phyloP scores from a whole-genome alignment of 2,113 vertebrate species.

The Mesocricetus auratus region DNA sequence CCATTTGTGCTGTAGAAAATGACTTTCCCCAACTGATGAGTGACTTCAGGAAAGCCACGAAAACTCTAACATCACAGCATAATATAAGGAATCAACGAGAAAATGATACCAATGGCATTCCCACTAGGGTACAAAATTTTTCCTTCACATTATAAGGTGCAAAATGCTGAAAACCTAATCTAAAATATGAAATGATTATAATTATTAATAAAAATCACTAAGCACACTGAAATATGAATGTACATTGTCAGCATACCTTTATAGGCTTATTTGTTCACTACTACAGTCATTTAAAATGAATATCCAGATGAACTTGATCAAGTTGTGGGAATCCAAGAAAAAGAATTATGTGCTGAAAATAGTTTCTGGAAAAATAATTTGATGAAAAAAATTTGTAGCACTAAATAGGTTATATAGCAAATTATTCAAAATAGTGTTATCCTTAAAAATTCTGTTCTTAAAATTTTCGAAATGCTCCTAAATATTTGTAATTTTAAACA shows the following conservation, averaged over 20 bases:
- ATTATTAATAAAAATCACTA: constrained; percentile 40
- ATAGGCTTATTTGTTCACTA: background rate
- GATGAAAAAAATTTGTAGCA: background rate
- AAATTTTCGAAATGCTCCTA: constrained; percentile 25
- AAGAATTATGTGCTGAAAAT: background rate
- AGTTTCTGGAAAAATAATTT: too few species aligned
- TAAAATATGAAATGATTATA: background rate
- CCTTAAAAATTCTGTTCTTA: background rate
- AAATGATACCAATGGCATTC: background rate
- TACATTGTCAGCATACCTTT: background rate
- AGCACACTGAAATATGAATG: background rate
- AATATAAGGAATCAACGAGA: background rate
- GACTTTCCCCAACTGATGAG: background rate
- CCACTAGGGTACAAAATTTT: background rate
- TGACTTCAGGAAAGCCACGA: background rate
- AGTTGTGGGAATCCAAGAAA: background rate
- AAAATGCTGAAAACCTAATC: background rate
- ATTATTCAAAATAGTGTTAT: constrained; percentile 41
- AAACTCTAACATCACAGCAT: background rate
- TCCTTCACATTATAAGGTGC: background rate
- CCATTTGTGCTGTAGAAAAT: background rate
- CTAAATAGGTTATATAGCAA: background rate
- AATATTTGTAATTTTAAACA: constrained; percentile 43
- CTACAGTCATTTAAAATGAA: background rate
- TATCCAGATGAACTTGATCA: background rate